phyloP scores from a whole-genome alignment of 2,797 vertebrate genomes.

The Coracias cyanogaster region DNA sequence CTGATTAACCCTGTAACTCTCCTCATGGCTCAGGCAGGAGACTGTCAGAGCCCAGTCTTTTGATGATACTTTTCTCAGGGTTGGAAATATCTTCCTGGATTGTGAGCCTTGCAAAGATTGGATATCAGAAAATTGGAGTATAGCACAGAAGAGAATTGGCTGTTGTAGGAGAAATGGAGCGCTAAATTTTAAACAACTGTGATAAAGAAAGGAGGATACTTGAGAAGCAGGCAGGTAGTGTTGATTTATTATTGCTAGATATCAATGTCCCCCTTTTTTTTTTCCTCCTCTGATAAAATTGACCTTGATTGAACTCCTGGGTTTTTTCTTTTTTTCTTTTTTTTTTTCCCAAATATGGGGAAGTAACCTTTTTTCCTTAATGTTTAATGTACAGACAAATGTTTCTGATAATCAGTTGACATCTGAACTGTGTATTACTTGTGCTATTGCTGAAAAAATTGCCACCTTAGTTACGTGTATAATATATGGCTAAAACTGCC shows the following conservation, averaged over 20 bases:
- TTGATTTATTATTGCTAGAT: not conserved
- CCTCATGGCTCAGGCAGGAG: not conserved
- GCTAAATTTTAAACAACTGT: not conserved
- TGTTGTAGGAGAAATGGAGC: not conserved
- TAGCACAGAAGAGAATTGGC: not conserved
- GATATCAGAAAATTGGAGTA: not conserved
- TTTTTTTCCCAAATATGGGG: not conserved
- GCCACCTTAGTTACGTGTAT: not conserved
- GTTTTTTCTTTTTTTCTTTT: too few species aligned
- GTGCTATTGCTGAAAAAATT: not conserved
- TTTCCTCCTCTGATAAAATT: not conserved
- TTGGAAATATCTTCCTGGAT: not conserved
- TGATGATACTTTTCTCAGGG: not conserved
- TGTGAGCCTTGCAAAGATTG: not conserved
- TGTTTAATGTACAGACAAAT: not conserved
- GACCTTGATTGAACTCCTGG: not conserved
- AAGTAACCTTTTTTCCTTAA: not conserved
- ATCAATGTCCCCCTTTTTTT: not conserved
- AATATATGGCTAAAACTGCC: not conserved
- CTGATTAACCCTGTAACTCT: not conserved
- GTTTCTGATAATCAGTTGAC: not conserved
- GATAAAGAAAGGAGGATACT: not conserved
- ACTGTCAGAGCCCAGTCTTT: not conserved
- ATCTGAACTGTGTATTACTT: not conserved
- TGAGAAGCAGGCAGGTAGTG: not conserved